These are phyloP conservation scores for Xanthia togata DNA, from an alignment of 2,888 invertebrate genomes.

Conservation along the genomic window DNA sequence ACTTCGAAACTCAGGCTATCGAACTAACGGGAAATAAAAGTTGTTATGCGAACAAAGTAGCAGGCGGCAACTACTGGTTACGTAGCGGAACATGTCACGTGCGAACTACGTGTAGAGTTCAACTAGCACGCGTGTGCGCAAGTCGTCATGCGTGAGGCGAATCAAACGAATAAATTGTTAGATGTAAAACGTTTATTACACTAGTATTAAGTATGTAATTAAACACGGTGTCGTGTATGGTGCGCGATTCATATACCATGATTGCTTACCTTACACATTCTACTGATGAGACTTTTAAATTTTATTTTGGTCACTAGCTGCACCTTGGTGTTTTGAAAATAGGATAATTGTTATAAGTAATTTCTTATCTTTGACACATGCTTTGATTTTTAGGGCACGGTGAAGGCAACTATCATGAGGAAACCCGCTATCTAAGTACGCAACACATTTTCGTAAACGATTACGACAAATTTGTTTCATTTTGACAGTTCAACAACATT, in stretches of 20 bases:
- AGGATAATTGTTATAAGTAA: not conserved
- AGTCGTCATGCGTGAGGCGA: slow-evolving; percentile 12
- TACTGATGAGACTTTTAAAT: not conserved
- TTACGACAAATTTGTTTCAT: too few species aligned
- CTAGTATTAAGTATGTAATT: not conserved
- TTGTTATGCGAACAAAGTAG: slow-evolving; percentile 28
- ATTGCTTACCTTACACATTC: not conserved
- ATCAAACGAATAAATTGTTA: slow-evolving; percentile 18
- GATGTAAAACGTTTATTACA: not conserved
- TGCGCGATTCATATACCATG: too few species aligned
- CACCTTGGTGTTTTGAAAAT: not conserved
- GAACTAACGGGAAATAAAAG: not conserved
- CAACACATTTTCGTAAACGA: too few species aligned
- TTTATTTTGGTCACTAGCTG: not conserved
- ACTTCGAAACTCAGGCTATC: not conserved
- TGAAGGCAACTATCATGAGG: not conserved
- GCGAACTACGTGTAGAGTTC: slow-evolving; percentile 43
- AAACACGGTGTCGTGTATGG: not conserved
- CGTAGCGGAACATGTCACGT: slow-evolving; percentile 39
- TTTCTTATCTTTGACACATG: not conserved
- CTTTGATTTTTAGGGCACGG: not conserved
- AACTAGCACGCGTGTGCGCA: slow-evolving; percentile 18
- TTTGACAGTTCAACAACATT: too few species aligned
- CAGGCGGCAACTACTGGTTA: slow-evolving; percentile 3
- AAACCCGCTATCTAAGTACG: too few species aligned